Conservation (phyloP, 2,113 vertebrate genomes). For the Ammodytes dubius region DNA sequence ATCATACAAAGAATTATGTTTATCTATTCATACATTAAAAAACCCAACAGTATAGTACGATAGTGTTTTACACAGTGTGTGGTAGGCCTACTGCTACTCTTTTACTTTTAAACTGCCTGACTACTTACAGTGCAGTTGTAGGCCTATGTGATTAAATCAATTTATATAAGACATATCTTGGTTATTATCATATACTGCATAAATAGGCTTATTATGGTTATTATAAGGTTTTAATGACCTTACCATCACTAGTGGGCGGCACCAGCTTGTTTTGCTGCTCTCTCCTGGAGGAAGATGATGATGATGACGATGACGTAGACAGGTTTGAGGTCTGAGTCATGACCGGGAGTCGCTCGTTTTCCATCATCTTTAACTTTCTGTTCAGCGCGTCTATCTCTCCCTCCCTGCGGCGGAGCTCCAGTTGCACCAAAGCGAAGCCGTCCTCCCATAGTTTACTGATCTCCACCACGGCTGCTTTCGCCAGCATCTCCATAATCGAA, state of each 20-base stretch:
- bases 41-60: too few relatives aligned
- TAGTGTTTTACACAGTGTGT: too few relatives aligned
- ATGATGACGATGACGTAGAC: conserved; percentile 8
- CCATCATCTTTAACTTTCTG: conserved; percentile 67
- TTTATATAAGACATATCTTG: not conserved
- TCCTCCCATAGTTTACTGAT: conserved; percentile 83
- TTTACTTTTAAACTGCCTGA: too few relatives aligned
- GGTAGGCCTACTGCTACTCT: too few relatives aligned
- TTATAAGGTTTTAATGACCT: not conserved
- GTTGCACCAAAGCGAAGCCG: conserved; percentile 71
- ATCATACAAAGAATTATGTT: too few relatives aligned
- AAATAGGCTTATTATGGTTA: not conserved
- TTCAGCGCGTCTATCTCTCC: conserved; percentile 78
- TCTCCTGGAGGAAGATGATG: conserved; percentile 41
- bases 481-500: conserved; percentile 81
- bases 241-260: conserved; percentile 61
- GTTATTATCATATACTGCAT: not conserved
- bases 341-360: conserved; percentile 62
- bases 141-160: too few relatives aligned
- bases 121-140: too few relatives aligned
- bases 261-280: conserved; percentile 51
- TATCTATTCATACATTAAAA: too few relatives aligned
- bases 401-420: conserved; percentile 79
- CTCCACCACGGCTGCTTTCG: conserved; percentile 81
- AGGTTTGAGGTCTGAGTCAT: conserved; percentile 2